phyloP scores from a whole-genome alignment of 2,888 invertebrate species.

The Hirtodrosophila trivittata region DNA sequence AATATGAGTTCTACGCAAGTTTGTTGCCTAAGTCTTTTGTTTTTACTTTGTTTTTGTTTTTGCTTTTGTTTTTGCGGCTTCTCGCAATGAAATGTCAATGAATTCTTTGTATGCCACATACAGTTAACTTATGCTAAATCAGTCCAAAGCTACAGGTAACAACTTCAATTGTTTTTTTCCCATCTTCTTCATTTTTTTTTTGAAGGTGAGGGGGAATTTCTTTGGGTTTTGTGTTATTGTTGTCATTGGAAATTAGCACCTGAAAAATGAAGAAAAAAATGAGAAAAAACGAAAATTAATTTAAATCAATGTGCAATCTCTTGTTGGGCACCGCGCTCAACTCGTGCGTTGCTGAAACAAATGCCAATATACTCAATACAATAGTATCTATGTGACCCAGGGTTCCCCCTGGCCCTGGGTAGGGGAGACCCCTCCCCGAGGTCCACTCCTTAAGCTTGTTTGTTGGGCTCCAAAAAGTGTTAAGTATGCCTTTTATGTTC shows the following conservation, averaged over 20 bases:
- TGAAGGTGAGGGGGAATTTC: constrained; percentile 7
- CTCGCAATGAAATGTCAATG: constrained; percentile 62
- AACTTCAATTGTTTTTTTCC: constrained; percentile 24
- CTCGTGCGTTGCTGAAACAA: constrained; percentile 77
- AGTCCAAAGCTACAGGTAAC: constrained; percentile 41
- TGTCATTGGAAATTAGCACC: constrained; percentile 70
- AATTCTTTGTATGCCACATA: constrained; percentile 49
- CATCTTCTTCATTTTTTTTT: constrained; percentile 7
- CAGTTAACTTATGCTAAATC: constrained; percentile 61
- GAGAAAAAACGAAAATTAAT: constrained; percentile 53
- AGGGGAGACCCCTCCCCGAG: background rate
- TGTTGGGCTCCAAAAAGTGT: constrained; percentile 79
- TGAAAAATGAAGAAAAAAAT: background rate
- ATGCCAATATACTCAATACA: constrained; percentile 57
- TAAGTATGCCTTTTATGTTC: constrained; percentile 68
- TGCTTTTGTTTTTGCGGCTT: constrained; percentile 3
- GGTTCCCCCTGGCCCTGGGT: constrained; percentile 1
- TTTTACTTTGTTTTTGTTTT: constrained; percentile 48
- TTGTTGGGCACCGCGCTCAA: constrained; percentile 57
- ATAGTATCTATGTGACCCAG: constrained; percentile 23
- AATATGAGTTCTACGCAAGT: constrained; percentile 75
- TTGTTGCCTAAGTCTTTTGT: constrained; percentile 67
- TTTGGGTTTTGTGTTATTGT: constrained; percentile 46
- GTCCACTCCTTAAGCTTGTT: constrained; percentile 47
- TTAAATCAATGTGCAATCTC: constrained; percentile 75